Base-by-base conservation (phyloP, 2,113 vertebrate genomes). In the Eudyptes chrysolophus region DNA sequence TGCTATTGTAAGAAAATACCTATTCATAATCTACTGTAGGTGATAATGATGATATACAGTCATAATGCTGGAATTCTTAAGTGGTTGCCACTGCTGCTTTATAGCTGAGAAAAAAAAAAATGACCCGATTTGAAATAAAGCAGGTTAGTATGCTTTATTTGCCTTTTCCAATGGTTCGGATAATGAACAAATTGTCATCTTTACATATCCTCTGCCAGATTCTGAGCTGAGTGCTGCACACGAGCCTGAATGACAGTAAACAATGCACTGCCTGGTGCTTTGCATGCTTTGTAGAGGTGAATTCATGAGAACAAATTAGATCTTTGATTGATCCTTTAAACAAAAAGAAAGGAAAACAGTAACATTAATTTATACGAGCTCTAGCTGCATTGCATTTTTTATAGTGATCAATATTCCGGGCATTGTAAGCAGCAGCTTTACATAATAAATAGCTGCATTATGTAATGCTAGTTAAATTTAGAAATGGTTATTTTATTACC, bases 401-500 rank as follows among this genome's bases (percentile, higher is more conserved):
- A 84, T 77, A 72, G 70, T 49, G 81, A 98, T 98, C 97, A 92
- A 98, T 98, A 97, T 92, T 66, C 68, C 8, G 30, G 96, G 96
- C 72, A 46, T 94, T 98, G 94, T 97, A 96, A 98, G 96, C 96
- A 98, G 96, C 68, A 96, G 95, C 74, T 95, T 97, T 97, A 87
- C 94, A 90, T 97, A 97, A 98, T 98, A 98, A 98, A 97, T 98
- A 96, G 96, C 89, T 97, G 94, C 82, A 95, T 98, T 98, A 97
- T 97, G 95, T 95, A 97, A 97, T 96, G 95, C 96, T 94, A 95
- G 98, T 97, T 98, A 98, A 98, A 98, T 98, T 97, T 98, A 98
- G 98, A 98, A 98, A 98, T 89, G 89, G 89, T 93, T 95, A 81
- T 97, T 98, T 98, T 98, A 98, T 97, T 97, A 96, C 94, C 96